Percentiles rank a stretch among this genome's conserved stretches.
phyloP scores from a whole-genome alignment of 2,888 invertebrate species.

The Gnatocerus cornutus region DNA sequence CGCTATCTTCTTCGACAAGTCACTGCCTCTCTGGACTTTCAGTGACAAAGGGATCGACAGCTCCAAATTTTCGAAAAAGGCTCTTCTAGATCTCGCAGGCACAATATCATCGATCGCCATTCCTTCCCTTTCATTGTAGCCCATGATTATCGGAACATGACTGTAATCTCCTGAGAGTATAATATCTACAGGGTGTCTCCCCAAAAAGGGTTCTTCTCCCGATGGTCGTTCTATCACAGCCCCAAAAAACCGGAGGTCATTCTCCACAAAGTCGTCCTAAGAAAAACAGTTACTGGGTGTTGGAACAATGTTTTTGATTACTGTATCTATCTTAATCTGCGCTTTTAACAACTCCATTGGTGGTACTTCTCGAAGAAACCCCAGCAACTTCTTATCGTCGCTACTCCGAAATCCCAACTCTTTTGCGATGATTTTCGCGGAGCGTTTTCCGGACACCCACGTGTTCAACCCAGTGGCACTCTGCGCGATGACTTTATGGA shows the following conservation, averaged over 20 bases:
- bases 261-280: constrained; percentile 32
- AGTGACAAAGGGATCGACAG: constrained; percentile 57
- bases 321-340: constrained; percentile 32
- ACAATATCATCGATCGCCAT: constrained; percentile 54
- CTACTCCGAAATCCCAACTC: constrained; percentile 49
- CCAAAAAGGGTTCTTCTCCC: constrained; percentile 61
- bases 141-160: constrained; percentile 67
- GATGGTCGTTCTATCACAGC: constrained; percentile 58
- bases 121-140: constrained; percentile 66
- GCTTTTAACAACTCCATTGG: constrained; percentile 50
- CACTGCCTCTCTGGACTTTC: constrained; percentile 58
- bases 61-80: constrained; percentile 54
- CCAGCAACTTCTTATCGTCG: constrained; percentile 65
- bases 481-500: constrained; percentile 61
- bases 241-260: constrained; percentile 52
- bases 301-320: constrained; percentile 7
- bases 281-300: not conserved
- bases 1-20: constrained; percentile 37
- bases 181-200: constrained; percentile 61
- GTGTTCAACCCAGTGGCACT: constrained; percentile 56
- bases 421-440: constrained; percentile 41
- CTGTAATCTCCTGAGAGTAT: constrained; percentile 64
- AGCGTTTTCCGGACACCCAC: constrained; percentile 54
- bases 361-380: constrained; percentile 47
- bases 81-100: constrained; percentile 33